Base-by-base conservation (phyloP, 2,113 vertebrate species). In the Cercocebus atys region DNA sequence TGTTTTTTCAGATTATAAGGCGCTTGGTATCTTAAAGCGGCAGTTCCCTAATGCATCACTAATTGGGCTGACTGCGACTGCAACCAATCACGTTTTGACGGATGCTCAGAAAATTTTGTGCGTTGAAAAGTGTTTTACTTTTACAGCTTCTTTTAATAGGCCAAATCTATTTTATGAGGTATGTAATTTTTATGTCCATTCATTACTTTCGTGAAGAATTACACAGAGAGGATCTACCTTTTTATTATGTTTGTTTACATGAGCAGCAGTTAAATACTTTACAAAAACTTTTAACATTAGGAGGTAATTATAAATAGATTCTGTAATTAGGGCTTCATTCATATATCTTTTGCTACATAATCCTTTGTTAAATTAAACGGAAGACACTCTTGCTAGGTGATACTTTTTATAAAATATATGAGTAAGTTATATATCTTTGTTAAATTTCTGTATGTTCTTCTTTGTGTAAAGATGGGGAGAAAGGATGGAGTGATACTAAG, bases 161-260 rank as follows among this genome's bases (percentile, higher is more conserved):
- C 99, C 99, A 64, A 99, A 99, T 97, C 99, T 99, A 79, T 99
- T 99, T 98, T 99, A 99, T 25, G 99, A 99, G 99, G 99, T 99
- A 86, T 57, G 96, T 94, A 75, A 47, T 45, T 68, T 94, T 80
- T 57, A 8, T n/a, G 40, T 80, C 61, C 45, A 0, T 76, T 35
- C 55, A 35, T 38, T 91, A 32, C 30, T 90, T 84, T 80, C n/a
- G n/a, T 93, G 55, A 97, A 88, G 43, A 43, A 38, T 88, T 57
- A 27, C 0, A 18, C 14, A 59, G 38, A 96, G 17, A 84, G 16
- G 25, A 78, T 78, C 8, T 52, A 32, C 88, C 38, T 90, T 95
- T 35, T 18, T 79, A 18, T 27, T 97, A 18, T 93, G 23, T 75
- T 3, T 79, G 45, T 64, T 94, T 85, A 55, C 27, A 64, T 50